A percentile compares a stretch with the other conserved stretches of the same genome.
Evolutionary conservation across 2,113 vertebrate genomes (phyloP).

Genomic region (Oreochromis niloticus): DNA sequence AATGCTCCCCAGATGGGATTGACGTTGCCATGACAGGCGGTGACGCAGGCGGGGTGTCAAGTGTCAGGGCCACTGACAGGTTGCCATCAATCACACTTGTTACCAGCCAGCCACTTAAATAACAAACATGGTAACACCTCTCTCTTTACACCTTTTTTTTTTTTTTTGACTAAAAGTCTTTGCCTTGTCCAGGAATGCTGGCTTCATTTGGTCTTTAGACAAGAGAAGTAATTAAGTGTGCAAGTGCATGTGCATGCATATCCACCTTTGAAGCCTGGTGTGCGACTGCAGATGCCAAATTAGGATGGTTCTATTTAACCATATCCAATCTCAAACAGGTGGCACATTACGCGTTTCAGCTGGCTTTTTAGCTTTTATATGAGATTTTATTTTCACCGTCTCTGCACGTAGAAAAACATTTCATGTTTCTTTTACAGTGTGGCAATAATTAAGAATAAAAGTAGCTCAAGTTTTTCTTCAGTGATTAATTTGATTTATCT

Average conservation of each 20-base stretch:
- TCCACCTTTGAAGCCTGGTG: neutral
- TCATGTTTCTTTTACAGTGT: neutral
- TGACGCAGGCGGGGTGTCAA: slow-evolving; percentile 67
- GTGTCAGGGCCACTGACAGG: slow-evolving; percentile 54
- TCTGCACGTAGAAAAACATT: neutral
- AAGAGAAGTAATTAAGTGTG: neutral
- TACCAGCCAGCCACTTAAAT: slow-evolving; percentile 33
- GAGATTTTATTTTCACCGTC: neutral
- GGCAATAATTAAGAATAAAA: neutral
- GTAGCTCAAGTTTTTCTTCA: neutral
- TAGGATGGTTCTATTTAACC: neutral
- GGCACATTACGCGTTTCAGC: neutral
- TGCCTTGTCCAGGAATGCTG: slow-evolving; percentile 5
- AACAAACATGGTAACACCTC: slow-evolving; percentile 21
- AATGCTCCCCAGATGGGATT: slow-evolving; percentile 60
- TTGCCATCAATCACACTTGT: slow-evolving; percentile 56
- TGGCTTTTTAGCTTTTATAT: neutral
- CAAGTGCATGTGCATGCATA: neutral
- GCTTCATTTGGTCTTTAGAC: neutral
- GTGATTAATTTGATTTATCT: neutral
- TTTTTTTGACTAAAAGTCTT: neutral
- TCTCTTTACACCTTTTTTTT: neutral
- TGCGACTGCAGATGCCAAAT: neutral
- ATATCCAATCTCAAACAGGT: neutral
- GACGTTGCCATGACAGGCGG: slow-evolving; percentile 46